These are phyloP conservation scores for Dryoscopus gambensis DNA, from an alignment of 2,113 vertebrate species.

Conservation along the genomic window DNA sequence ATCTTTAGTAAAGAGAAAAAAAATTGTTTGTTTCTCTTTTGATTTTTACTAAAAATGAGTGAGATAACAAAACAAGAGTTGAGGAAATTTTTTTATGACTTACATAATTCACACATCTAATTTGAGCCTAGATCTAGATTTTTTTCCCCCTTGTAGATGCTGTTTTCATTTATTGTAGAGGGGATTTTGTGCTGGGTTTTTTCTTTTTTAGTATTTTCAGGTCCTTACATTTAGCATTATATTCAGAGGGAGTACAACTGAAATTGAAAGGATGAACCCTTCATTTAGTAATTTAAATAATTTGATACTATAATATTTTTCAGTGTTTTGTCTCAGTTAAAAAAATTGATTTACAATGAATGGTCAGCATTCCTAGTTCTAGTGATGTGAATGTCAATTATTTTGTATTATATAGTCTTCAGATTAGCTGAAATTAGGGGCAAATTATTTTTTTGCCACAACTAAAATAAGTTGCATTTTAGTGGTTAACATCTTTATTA, in stretches of 20 bases:
- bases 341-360: neutral
- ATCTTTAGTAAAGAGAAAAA: neutral
- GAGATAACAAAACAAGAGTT: neutral
- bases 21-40: neutral
- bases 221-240: neutral
- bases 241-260: neutral
- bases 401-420: neutral
- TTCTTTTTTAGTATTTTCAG: neutral
- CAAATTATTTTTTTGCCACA: neutral
- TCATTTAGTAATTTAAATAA: neutral
- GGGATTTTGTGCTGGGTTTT: fast-evolving
- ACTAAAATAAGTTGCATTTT: neutral
- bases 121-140: neutral
- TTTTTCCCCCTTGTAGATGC: fast-evolving
- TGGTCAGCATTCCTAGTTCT: neutral
- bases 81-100: neutral
- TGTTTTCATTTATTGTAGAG: neutral
- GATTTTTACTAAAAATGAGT: neutral
- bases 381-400: neutral
- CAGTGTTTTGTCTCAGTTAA: neutral
- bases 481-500: neutral
- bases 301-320: neutral
- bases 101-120: neutral
- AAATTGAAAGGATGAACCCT: neutral
- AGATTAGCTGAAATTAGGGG: neutral